Percentiles rank a stretch among this genome's conserved stretches.
Conservation (phyloP, 2,888 invertebrate species). For the Lottia scabra region DNA sequence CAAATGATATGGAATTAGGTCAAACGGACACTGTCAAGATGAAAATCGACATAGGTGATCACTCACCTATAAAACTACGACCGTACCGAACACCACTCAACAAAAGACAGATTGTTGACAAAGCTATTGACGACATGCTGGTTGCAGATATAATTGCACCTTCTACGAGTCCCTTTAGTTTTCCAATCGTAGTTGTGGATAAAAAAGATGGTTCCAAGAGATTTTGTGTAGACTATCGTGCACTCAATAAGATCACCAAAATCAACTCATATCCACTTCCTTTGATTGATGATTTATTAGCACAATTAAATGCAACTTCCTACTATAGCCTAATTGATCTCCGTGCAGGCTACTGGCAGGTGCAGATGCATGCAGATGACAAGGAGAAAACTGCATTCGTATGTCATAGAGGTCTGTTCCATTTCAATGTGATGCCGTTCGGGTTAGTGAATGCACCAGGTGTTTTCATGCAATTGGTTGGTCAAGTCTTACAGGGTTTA, state of each 20-base stretch:
- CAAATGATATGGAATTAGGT: too few species aligned
- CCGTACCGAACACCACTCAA: too few species aligned
- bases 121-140: too few species aligned
- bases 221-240: neutral
- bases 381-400: constrained; percentile 29
- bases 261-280: constrained; percentile 24
- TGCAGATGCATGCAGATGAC: constrained; percentile 26
- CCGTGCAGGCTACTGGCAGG: constrained; percentile 29
- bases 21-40: too few species aligned
- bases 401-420: constrained; percentile 27
- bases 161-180: neutral
- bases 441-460: constrained; percentile 25
- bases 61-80: too few species aligned
- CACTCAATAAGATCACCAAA: constrained; percentile 23
- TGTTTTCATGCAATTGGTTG: constrained; percentile 24
- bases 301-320: neutral
- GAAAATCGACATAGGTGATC: too few species aligned
- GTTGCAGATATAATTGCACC: neutral
- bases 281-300: constrained; percentile 28
- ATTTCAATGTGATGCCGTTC: constrained; percentile 24
- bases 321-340: constrained; percentile 27
- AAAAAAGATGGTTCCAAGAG: neutral
- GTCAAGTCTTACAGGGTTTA: constrained; percentile 22
- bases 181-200: neutral
- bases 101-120: too few species aligned